Conservation (phyloP, 2,888 invertebrate species). For the Drosophila neonasuta region DNA sequence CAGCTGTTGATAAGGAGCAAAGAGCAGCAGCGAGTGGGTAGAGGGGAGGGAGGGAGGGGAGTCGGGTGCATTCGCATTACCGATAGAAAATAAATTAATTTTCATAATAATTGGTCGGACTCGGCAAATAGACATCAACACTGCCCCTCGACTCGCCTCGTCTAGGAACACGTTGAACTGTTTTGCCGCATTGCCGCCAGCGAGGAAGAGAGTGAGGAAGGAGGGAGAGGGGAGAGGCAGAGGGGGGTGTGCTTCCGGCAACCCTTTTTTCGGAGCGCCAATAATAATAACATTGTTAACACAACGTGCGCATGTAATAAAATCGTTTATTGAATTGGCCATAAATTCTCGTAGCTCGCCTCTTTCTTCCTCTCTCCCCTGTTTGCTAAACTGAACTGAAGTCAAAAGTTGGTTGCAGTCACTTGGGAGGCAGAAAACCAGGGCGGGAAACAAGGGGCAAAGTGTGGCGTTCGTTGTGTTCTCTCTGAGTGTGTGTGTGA, state of each 20-base stretch:
- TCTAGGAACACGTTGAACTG: background rate
- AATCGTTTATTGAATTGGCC: slow-evolving; percentile 80
- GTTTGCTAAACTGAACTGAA: slow-evolving; percentile 47
- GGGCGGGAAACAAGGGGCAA: background rate
- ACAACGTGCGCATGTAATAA: slow-evolving; percentile 78
- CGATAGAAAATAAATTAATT: slow-evolving; percentile 74
- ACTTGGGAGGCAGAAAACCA: slow-evolving; percentile 25
- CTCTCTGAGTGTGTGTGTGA: slow-evolving; percentile 39
- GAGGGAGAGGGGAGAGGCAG: background rate
- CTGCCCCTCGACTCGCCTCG: background rate
- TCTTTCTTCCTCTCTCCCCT: background rate
- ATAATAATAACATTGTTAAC: slow-evolving; percentile 79
- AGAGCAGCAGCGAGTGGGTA: background rate
- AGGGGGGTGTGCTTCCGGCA: slow-evolving; percentile 11
- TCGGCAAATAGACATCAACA: slow-evolving; percentile 23
- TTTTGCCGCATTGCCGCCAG: slow-evolving; percentile 64
- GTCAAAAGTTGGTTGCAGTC: slow-evolving; percentile 75
- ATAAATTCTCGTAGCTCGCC: slow-evolving; percentile 72
- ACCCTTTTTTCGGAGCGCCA: slow-evolving; percentile 60
- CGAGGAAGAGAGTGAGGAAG: background rate
- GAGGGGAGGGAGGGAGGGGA: background rate
- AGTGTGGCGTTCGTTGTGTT: background rate
- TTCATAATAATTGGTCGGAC: slow-evolving; percentile 67
- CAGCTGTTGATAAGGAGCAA: slow-evolving; percentile 58
- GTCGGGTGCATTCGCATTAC: slow-evolving; percentile 50